Base-by-base conservation (phyloP, 2,888 invertebrate species). In the Beris chalybata region DNA sequence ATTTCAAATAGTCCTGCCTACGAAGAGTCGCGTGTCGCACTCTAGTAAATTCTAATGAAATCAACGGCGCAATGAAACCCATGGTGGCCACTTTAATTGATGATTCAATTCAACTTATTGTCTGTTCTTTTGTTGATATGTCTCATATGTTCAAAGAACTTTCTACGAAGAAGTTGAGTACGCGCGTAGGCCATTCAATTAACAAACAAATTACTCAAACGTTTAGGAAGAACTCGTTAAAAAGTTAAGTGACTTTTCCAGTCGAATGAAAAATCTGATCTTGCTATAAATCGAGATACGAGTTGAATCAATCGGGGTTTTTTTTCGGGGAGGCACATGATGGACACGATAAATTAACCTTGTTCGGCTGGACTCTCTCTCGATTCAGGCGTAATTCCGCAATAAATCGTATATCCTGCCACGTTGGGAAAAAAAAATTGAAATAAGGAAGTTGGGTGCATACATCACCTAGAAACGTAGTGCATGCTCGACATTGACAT, bases 81-180 rank as follows among this genome's bases (percentile, higher is more conserved):
- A 13, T 48, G 6, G 48, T 15, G 22, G 22, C 22, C 48, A 48
- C 48, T 48, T 48, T 22, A 48, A 48, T 48, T 48, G 48, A 48
- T 48, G 48, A 48, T 48, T 48, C 48, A 48, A 48, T 48, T 44
- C n/a, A 13, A 13, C 15, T n/a, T 15, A 5, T 1, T n/a, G 48
- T 48, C 48, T 48, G 48, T n/a, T 48, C 48, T 48, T 48, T 48
- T 48, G 48, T 48, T 11, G 48, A 48, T 15, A 48, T 48, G 15
- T 48, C 15, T 13, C n/a, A 22, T 22, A 22, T 22, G 15, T 13
- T 13, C 4, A 5, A 13, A 13, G n/a, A 48, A 48, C n/a, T 11
- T 15, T 48, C 15, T 48, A n/a, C 15, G n/a, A n/a, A 15, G 48
- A 48, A 48, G n/a, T 13, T 13, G 2, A 13, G n/a, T 13, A 48